Evolutionary conservation across 2,113 vertebrate species (phyloP), one percentile per base, ranked within the genome.

Genomic region (Asarcornis scutulata): DNA sequence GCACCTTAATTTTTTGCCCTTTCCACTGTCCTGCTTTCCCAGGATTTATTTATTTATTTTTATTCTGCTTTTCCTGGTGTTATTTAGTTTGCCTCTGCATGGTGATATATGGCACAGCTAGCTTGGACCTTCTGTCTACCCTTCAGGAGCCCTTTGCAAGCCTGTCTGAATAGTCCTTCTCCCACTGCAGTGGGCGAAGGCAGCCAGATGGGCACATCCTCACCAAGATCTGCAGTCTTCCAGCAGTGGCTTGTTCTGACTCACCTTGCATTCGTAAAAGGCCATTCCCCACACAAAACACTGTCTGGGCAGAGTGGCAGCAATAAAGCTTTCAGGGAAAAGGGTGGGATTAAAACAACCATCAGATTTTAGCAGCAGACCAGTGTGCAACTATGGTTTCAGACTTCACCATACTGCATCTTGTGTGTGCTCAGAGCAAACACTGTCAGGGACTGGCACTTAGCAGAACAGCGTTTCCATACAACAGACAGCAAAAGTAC

Each of bases 341-440:
- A 52, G 11, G 22, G 32, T 68, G n/a, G 25, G 22, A 75, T 50
- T 75, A 4, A 48, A 73, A 34, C 4, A 1, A 16, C 4, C 7
- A 11, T 11, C 44, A 52, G 55, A 59, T 63, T 78, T 53, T 36
- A 81, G 81, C 20, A 76, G 48, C 11, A 86, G 60, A 55, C 36
- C 34, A 77, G 7, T 2, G 0, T 5, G 13, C 12, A 29, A 29
- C 1, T 3, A 26, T 14, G 5, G 2, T 40, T 52, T 60, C 34
- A 36, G 59, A 5, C 25, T 58, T 55, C 59, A 29, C 25, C 25
- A 14, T 25, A 1, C 16, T 36, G 32, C 21, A 48, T 21, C 25
- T 52, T 20, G 3, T 50, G 42, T 25, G 26, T 58, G 32, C 18
- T 68, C 63, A 29, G 48, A 38, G 6, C 6, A 78, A 82, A 66